Evolutionary conservation across 2,797 vertebrate species (phyloP), one percentile per base, ranked within the genome.

Genomic region (Xenops minutus): DNA sequence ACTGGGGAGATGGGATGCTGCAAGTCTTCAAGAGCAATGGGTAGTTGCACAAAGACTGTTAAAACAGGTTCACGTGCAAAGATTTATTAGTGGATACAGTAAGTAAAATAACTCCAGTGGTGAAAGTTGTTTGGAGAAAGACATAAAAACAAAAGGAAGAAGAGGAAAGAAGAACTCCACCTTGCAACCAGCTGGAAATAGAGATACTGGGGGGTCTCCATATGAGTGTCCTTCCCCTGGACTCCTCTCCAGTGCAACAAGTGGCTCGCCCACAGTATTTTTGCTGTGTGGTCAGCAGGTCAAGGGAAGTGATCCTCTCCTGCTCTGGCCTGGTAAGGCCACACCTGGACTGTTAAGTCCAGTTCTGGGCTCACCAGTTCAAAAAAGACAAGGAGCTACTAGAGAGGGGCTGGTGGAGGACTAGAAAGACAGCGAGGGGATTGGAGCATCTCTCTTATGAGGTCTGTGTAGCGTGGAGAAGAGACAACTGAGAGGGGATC

Each of bases 1-100:
- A 5, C 3, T 7, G 2, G 2, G 0, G 6, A 1, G 18, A 52
- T 1, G 3, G 12, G 11, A 4, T 44, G 9, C n/a, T 89, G 44
- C 43, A 75, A 66, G 46, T 30, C 39, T 78, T 78, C 30, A 62
- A 34, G n/a, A 39, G 19, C 16, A 94, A 61, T 18, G 14, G 36
- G 52, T 6, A 67, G 37, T 4, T 27, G 15, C 24, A 83, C 29
- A 73, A 85, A 82, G 11, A 44, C 41, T 6, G 2, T 7, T 63
- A 32, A 79, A 21, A 58, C 4, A 52, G 39, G 32, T 46, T 62
- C 37, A 46, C 3, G 6, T 1, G 2, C 14, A 58, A 84, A 63
- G 30, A 67, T 56, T 74, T 67, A 74, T 46, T 43, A 73, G 49
- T 8, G 44, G 24, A 32, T 59, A 56, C 8, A 76, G 21, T 22